Evolutionary conservation across 2,113 vertebrate genomes (phyloP), one percentile per base, ranked within the genome.

Genomic region (Seriola quinqueradiata): DNA sequence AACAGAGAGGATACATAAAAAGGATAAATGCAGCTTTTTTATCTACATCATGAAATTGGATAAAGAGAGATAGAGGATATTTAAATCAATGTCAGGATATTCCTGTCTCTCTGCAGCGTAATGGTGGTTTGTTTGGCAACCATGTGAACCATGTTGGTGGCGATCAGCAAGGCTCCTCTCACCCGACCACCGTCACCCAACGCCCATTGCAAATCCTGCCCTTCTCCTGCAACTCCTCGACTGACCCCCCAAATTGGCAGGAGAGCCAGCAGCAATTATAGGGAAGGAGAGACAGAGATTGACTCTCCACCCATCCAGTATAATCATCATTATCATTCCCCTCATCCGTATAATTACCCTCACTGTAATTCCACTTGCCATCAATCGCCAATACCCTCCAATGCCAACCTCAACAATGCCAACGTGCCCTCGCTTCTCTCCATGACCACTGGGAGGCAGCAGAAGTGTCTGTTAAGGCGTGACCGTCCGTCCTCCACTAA

Each of bases 331-430:
- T 90, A 95, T 42, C 86, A 79, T 58, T 17, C 57, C 70, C 94
- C 96, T 92, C 95, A 95, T 90, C 94, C 93, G 73, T 94, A 94
- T 61, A 94, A 93, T 77, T 93, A 95, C 84, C 89, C 96, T 36
- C 87, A 87, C 75, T 88, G 86, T 63, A 96, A 96, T 92, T 95
- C 95, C 93, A 95, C 95, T 3, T 74, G 93, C 92, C 95, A 95
- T 91, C 97, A 97, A 88, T 94, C 96, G 68, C 95, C 97, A 61
- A 96, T 96, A 83, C 97, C 97, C 86, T 97, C 97, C 82, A 99
- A 98, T 86, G 97, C 96, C 94, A 99, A 99, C 92, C 97, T 99
- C 94, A 99, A 99, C 95, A 99, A 99, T 88, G 98, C 98, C 96
- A 99, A 99, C 14, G 83, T 97, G 93, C 97, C 97, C 94, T 94